Conservation (phyloP, 2,113 vertebrate species). For the Larimichthys polyactis region DNA sequence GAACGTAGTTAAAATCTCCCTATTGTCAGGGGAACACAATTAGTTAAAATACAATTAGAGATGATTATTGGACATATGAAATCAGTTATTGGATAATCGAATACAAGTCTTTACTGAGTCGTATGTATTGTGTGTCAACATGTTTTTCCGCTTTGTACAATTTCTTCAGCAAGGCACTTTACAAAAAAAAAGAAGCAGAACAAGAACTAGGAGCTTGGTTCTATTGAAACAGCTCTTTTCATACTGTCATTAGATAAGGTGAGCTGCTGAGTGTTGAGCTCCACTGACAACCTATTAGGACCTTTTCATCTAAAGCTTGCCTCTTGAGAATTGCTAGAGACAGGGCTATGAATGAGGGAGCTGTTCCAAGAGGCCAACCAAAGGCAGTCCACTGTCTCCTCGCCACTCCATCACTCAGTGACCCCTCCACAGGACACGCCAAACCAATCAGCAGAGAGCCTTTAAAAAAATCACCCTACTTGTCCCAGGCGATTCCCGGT, state of each 20-base stretch:
- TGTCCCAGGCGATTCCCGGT: constrained; percentile 71
- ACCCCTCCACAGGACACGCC: constrained; percentile 63
- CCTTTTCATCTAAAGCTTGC: constrained; percentile 52
- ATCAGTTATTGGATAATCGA: constrained; percentile 15
- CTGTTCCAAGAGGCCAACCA: constrained; percentile 64
- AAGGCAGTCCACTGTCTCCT: constrained; percentile 56
- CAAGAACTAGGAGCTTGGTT: neutral
- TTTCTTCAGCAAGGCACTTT: constrained; percentile 13
- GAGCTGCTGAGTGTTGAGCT: constrained; percentile 43
- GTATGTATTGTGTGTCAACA: constrained; percentile 15
- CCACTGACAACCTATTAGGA: constrained; percentile 53
- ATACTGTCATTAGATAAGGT: constrained; percentile 53
- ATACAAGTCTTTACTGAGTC: constrained; percentile 15
- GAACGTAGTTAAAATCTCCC: neutral
- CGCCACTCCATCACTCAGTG: constrained; percentile 75
- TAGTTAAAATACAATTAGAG: constrained; percentile 54
- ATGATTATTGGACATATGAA: constrained; percentile 51
- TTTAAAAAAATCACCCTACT: constrained; percentile 71
- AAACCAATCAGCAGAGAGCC: constrained; percentile 68
- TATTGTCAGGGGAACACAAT: too few relatives aligned
- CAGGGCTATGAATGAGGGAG: constrained; percentile 69
- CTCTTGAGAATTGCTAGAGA: constrained; percentile 60
- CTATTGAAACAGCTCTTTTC: constrained; percentile 41
- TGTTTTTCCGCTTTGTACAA: constrained; percentile 21
- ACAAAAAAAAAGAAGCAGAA: constrained; percentile 7